These are phyloP conservation scores for Pseudopipra pipra DNA, from an alignment of 2,113 vertebrate genomes.

Conservation along the genomic window DNA sequence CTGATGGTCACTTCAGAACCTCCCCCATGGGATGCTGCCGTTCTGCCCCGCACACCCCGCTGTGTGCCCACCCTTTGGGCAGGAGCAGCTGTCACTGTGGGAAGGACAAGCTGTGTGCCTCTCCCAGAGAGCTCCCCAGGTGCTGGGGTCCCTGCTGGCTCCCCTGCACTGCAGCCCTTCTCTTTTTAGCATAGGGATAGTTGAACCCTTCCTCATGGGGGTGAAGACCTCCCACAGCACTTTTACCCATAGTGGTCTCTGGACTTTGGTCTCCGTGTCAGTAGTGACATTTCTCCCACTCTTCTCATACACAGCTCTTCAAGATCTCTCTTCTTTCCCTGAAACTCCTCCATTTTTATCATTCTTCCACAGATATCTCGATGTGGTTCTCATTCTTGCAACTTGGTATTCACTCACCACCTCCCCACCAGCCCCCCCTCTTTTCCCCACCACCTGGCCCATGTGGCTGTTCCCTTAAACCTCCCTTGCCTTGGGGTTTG, in stretches of 20 bases:
- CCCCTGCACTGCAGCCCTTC: not conserved
- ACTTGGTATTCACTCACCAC: not conserved
- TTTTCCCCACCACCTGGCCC: not conserved
- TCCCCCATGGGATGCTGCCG: rapidly evolving
- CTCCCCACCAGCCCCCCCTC: rapidly evolving
- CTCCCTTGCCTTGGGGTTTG: not conserved
- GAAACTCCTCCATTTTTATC: not conserved
- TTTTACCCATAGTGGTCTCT: not conserved
- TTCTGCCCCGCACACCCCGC: rapidly evolving
- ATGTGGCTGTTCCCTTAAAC: not conserved
- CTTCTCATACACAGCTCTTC: not conserved
- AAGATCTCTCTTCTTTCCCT: not conserved
- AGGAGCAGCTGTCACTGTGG: not conserved
- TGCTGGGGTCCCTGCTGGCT: rapidly evolving
- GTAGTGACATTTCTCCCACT: rapidly evolving
- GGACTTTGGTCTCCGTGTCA: not conserved
- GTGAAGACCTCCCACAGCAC: not conserved
- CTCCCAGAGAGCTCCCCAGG: not conserved
- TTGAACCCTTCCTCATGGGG: not conserved
- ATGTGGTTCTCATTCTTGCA: not conserved
- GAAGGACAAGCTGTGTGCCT: not conserved
- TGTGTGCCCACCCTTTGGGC: not conserved
- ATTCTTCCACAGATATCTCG: not conserved
- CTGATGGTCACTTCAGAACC: not conserved
- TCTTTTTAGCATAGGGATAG: not conserved